A percentile compares a stretch with the other conserved stretches of the same genome.
phyloP scores from a whole-genome alignment of 2,113 vertebrate species.

The Dipodomys spectabilis region DNA sequence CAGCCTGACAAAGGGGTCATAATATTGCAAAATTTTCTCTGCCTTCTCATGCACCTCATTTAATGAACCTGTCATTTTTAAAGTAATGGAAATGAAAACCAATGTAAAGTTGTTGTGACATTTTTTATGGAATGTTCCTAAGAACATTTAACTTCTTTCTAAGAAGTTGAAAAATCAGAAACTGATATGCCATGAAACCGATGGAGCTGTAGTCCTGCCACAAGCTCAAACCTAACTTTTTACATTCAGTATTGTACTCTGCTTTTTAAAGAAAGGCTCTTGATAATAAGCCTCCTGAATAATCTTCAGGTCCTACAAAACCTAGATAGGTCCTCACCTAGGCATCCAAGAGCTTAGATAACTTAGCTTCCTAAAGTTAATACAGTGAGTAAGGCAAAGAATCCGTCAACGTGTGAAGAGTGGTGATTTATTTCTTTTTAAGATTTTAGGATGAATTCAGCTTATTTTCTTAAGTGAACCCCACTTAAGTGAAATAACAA shows the following conservation, averaged over 20 bases:
- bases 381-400: constrained; percentile 23
- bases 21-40: constrained; percentile 45
- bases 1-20: constrained; percentile 33
- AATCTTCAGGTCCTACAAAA: background rate
- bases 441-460: constrained; percentile 46
- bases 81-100: constrained; percentile 1
- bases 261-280: constrained; percentile 30
- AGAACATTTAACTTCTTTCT: background rate
- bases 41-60: constrained; percentile 1
- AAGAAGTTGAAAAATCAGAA: background rate
- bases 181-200: background rate
- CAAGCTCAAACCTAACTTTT: background rate
- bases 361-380: constrained; percentile 13
- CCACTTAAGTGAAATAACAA: constrained; percentile 68
- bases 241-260: background rate
- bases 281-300: background rate
- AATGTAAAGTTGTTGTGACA: background rate
- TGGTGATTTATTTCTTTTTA: constrained; percentile 19
- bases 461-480: constrained; percentile 59
- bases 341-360: background rate
- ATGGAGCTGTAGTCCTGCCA: background rate
- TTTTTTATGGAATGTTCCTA: background rate
- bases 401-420: background rate
- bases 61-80: background rate
- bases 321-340: background rate